A percentile compares a stretch with the other conserved stretches of the same genome.
These are phyloP conservation scores for Plemyria rubiginata DNA, from an alignment of 2,888 invertebrate species.

Conservation along the genomic window DNA sequence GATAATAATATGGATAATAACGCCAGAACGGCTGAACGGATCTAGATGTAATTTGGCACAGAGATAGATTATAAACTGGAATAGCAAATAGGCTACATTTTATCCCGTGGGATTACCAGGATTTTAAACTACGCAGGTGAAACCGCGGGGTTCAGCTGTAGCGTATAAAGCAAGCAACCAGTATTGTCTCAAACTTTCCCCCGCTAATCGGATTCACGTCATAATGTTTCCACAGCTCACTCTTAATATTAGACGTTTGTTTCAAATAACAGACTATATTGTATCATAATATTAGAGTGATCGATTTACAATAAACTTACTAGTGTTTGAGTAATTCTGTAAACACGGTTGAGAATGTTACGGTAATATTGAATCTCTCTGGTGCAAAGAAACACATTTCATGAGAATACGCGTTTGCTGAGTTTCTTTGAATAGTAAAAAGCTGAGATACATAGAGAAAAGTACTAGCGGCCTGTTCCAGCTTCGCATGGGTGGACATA, in stretches of 20 bases:
- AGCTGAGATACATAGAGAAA: too few species aligned
- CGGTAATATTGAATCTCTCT: conserved; percentile 41
- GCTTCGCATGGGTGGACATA: too few species aligned
- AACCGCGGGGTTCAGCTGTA: too few species aligned
- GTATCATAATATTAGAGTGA: conserved; percentile 71
- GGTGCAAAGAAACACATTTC: conserved; percentile 46
- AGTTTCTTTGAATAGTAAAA: conserved; percentile 10
- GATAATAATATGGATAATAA: too few species aligned
- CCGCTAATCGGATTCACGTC: conserved; percentile 31
- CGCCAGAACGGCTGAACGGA: too few species aligned
- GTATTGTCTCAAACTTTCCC: conserved; percentile 2
- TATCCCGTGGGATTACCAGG: too few species aligned
- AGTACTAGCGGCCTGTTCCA: too few species aligned
- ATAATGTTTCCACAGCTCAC: conserved; percentile 54
- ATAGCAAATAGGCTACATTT: too few species aligned
- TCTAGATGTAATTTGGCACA: too few species aligned
- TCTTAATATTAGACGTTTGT: conserved; percentile 67
- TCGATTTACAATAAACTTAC: conserved; percentile 65
- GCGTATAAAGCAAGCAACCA: background rate
- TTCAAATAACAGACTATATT: conserved; percentile 64
- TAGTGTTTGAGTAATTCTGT: conserved; percentile 56
- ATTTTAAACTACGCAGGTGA: too few species aligned
- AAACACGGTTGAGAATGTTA: conserved; percentile 51
- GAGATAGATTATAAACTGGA: too few species aligned
- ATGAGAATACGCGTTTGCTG: conserved; percentile 32